Base-by-base conservation (phyloP, 2,113 vertebrate species). In the Callochromis pleurospilus region DNA sequence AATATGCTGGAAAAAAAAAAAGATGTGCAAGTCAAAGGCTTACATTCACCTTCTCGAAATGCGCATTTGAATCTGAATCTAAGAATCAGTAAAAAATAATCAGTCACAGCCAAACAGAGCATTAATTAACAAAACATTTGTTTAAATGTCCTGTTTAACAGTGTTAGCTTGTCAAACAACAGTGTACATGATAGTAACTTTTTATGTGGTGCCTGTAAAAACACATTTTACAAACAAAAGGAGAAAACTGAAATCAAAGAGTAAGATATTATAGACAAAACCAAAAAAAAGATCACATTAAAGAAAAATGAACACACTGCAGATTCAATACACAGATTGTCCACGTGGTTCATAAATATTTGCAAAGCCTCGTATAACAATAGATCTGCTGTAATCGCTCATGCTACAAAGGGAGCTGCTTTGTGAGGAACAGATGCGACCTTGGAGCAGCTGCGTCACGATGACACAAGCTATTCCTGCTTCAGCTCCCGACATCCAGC, bases 401-500 rank as follows among this genome's bases (percentile, higher is more conserved):
- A 5, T 14, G 17, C 55, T 56, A 31, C 42, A 47, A 77, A 26
- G 14, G 40, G n/a, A 79, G 14, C 33, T 79, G 49, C 70, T 80
- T 83, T 82, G 62, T 68, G 47, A 85, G 85, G 82, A 40, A 79
- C 42, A 51, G 49, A 65, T 40, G 58, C 9, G 47, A 88, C 86
- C 86, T 83, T 26, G n/a, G 58, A 65, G 80, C 87, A 81, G 86
- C 91, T 51, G 10, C 7, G 75, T 89, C 85, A 56, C 9, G 51
- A 85, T 29, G 73, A 83, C 88, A 68, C 10, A 0, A 86, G 26
- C 84, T 90, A 85, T 88, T 91, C 55, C 84, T 86, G 87, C 47
- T 8, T 56, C 54, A 58, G 12, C 70, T 55, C 58, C 56, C 38
- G 14, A 51, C 84, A 82, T 14, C 58, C 58, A 80, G 2, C 79